Percentiles rank a stretch among this genome's conserved stretches.
phyloP scores from a whole-genome alignment of 2,113 vertebrate species.

The Plecturocebus donacophilus region DNA sequence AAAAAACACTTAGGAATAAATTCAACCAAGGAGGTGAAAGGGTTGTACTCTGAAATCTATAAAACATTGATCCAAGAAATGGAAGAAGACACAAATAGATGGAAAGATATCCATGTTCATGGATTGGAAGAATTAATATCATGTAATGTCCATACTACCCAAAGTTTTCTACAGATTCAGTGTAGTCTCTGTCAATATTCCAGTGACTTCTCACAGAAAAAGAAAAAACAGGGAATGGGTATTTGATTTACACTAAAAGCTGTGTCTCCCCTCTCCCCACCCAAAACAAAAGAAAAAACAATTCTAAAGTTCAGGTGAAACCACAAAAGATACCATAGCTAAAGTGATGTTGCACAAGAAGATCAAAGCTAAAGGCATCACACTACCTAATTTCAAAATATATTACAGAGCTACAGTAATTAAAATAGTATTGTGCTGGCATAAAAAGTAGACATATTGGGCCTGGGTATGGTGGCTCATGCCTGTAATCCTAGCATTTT shows the following conservation, averaged over 20 bases:
- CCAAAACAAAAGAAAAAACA: not conserved
- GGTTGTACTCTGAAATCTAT: not conserved
- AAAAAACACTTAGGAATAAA: not conserved
- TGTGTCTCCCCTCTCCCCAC: no score
- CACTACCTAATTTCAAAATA: no score
- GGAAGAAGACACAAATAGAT: not conserved
- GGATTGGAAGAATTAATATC: no score
- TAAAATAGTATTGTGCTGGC: no score
- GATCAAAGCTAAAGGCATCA: no score
- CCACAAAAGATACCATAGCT: not conserved
- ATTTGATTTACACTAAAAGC: no score
- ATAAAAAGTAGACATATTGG: no score
- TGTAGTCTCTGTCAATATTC: not conserved
- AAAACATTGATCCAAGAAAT: not conserved
- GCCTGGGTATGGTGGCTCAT: no score
- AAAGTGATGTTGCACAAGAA: no score
- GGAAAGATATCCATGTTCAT: not conserved
- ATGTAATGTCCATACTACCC: not conserved
- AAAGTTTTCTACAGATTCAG: not conserved
- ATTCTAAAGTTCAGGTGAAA: not conserved
- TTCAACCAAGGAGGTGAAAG: not conserved
- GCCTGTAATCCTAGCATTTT: no score
- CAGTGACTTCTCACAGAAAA: not conserved
- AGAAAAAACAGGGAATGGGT: no score
- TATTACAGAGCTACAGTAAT: no score